These are phyloP conservation scores for Calvadosia cruxmelitensis DNA, from an alignment of 30 jellyfish, hydroid and myxozoan species.

Conservation along the genomic window DNA sequence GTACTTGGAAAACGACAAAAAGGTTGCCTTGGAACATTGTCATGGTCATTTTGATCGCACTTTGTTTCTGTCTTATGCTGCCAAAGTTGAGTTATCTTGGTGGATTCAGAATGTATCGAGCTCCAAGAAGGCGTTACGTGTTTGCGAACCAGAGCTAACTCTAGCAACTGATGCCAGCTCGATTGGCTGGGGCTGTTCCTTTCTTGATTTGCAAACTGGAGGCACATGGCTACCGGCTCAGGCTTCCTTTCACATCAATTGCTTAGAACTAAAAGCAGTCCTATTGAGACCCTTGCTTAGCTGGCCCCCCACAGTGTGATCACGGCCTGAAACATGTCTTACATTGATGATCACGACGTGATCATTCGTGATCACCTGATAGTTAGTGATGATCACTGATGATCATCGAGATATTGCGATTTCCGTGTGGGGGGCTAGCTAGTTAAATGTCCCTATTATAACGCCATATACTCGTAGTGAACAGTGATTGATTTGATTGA, in stretches of 20 bases:
- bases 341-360: no score
- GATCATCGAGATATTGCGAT: no score
- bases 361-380: no score
- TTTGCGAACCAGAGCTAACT: conserved; percentile 6
- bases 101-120: conserved; percentile 1
- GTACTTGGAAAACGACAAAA: conserved; percentile 18
- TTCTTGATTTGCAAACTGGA: not conserved
- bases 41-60: conserved; percentile 9
- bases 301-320: no score
- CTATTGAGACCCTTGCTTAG: no score
- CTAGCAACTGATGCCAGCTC: conserved; percentile 42
- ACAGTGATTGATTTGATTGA: no score
- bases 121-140: no score
- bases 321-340: no score
- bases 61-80: conserved; percentile 5
- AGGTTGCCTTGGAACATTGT: conserved; percentile 2
- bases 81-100: not conserved
- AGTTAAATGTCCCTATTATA: no score
- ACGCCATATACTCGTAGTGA: no score
- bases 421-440: no score
- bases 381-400: no score
- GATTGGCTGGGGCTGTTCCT: conserved; percentile 35
- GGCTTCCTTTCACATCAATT: conserved; percentile 15
- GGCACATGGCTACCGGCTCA: conserved; percentile 34
- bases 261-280: conserved; percentile 14